Evolutionary conservation across 2,797 vertebrate genomes (phyloP).

Genomic region (Lateolabrax maculatus): DNA sequence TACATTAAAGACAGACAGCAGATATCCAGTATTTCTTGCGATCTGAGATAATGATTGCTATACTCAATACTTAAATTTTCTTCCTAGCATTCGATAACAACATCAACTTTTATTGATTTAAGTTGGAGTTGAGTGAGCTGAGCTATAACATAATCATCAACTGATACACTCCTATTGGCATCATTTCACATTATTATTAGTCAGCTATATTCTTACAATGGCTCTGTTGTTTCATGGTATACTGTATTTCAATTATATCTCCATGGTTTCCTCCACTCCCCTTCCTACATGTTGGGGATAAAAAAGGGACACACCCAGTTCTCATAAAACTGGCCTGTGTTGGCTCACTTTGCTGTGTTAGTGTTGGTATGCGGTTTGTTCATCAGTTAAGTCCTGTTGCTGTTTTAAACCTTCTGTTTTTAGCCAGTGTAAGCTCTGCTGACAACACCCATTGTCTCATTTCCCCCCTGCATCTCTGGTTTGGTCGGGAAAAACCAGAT

Average conservation of each 20-base stretch:
- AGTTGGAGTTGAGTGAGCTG: background rate
- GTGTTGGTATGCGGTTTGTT: constrained; percentile 49
- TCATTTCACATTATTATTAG: constrained; percentile 5
- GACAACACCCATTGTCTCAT: constrained; percentile 61
- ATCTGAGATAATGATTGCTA: background rate
- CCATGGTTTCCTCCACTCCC: constrained; percentile 23
- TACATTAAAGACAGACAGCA: background rate
- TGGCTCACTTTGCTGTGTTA: constrained; percentile 33
- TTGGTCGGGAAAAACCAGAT: background rate
- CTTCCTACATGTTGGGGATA: constrained; percentile 26
- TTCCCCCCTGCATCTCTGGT: constrained; percentile 28
- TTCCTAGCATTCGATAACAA: background rate
- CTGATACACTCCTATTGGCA: background rate
- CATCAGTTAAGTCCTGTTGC: constrained; percentile 39
- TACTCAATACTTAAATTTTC: background rate
- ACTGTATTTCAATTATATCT: constrained; percentile 19
- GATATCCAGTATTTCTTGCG: background rate
- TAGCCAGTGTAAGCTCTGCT: constrained; percentile 14
- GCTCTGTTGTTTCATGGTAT: constrained; percentile 24
- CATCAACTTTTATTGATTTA: too few species aligned
- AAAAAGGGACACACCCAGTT: constrained; percentile 55
- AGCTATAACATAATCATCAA: background rate
- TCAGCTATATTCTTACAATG: background rate
- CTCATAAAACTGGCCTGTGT: constrained; percentile 46
- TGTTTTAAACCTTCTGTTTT: constrained; percentile 50